phyloP scores from a whole-genome alignment of 2,888 invertebrate species.

The Sarcophaga rosellei region DNA sequence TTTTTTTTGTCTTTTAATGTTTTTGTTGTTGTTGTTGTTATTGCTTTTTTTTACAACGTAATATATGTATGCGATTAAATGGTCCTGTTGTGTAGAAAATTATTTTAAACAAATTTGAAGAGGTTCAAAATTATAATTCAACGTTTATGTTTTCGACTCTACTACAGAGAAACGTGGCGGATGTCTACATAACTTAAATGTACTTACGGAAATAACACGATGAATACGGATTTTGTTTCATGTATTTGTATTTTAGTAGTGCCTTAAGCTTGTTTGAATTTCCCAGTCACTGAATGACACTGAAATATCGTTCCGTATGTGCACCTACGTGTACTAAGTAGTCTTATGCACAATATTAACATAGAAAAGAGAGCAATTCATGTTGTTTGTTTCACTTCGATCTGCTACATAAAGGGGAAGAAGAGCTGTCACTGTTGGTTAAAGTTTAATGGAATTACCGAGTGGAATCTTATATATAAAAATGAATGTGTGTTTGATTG shows the following conservation, averaged over 20 bases:
- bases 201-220: conserved; percentile 9
- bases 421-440: neutral
- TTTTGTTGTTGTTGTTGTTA: neutral
- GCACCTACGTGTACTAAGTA: too few relatives aligned
- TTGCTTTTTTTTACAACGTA: neutral
- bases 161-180: conserved; percentile 3
- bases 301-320: conserved; percentile 32
- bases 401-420: neutral
- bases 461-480: too few relatives aligned
- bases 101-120: conserved; percentile 55
- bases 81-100: conserved; percentile 25
- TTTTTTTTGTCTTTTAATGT: conserved; percentile 22
- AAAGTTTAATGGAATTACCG: conserved; percentile 10
- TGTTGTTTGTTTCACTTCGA: neutral
- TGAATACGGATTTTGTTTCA: conserved; percentile 21
- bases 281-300: conserved; percentile 30
- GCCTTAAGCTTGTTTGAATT: neutral
- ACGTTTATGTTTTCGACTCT: neutral
- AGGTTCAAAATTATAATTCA: conserved; percentile 40
- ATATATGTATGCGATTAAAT: conserved; percentile 27
- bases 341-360: too few relatives aligned
- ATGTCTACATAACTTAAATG: neutral
- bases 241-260: conserved; percentile 15
- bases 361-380: neutral
- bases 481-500: too few relatives aligned